phyloP scores from a whole-genome alignment of 2,797 vertebrate species.

The Gymnopithys bicolor region DNA sequence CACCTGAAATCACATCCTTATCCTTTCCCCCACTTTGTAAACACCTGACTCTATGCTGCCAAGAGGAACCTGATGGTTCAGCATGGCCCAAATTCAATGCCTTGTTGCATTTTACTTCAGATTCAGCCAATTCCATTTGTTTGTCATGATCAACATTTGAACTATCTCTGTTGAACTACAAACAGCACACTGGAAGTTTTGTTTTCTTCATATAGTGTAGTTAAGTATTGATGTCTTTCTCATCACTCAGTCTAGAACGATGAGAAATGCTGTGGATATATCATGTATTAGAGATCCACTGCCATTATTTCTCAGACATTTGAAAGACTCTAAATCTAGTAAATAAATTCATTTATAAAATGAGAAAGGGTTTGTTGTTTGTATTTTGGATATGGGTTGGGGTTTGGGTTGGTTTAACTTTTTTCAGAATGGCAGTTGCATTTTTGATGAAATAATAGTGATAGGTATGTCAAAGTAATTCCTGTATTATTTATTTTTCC shows the following conservation, averaged over 20 bases:
- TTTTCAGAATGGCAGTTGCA: not conserved
- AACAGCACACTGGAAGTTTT: not conserved
- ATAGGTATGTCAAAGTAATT: not conserved
- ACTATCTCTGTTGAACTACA: not conserved
- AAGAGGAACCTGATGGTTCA: not conserved
- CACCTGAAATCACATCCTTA: not conserved
- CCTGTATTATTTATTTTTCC: not conserved
- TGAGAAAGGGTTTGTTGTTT: too few relatives aligned
- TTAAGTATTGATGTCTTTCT: not conserved
- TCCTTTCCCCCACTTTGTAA: not conserved
- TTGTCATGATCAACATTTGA: not conserved
- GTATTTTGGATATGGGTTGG: fast-evolving
- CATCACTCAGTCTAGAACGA: not conserved
- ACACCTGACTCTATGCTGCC: not conserved
- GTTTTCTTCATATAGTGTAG: not conserved
- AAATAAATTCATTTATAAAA: not conserved
- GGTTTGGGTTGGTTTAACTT: not conserved
- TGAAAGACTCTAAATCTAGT: not conserved
- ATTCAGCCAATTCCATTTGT: not conserved
- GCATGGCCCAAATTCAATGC: not conserved
- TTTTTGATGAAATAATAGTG: not conserved
- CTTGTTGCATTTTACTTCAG: not conserved
- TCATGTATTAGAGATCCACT: not conserved
- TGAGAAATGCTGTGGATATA: not conserved
- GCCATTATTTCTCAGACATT: not conserved